Evolutionary conservation across 2,888 invertebrate species (phyloP), one percentile per base, ranked within the genome.

Genomic region (Sesia apiformis): DNA sequence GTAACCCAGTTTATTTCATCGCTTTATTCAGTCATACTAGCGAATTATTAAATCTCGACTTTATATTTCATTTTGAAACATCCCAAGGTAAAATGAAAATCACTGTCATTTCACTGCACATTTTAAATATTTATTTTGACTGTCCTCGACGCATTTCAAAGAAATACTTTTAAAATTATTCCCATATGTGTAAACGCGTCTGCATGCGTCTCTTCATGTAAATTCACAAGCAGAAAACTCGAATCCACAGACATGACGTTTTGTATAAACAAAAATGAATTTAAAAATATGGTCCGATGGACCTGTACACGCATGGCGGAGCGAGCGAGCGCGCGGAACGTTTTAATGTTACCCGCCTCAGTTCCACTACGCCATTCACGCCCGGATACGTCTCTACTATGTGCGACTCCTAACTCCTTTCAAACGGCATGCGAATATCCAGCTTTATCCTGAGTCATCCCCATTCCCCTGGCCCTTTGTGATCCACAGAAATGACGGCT

Each of bases 201-300:
- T 46, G 46, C 8, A n/a, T 46, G 46, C 46, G 23, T 46, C 46
- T 46, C 23, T 46, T 23, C 46, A 46, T 46, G 46, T 46, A 46
- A 46, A 46, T 46, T 46, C 46, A 46, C 46, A 46, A 7, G 8
- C 8, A 46, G 7, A 46, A 46, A 46, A 46, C 46, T 46, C 46
- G 46, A 46, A 46, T 46, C 46, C 46, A 46, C 46, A 46, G 46
- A 46, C 8, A 46, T 46, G 46, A 46, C 46, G 46, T 46, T 46
- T 75, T 69, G 61, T 60, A 63, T 71, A 73, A 78, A 80, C 78
- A 81, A 79, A 83, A 80, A 72, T 72, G 66, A 70, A 73, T 76
- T 77, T 76, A 64, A 76, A 76, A 82, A 77, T 71, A 79, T 73
- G 81, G 81, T 77, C 78, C 74, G 76, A 67, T 74, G 78, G 60